Base-by-base conservation (phyloP, 1,140 invertebrate genomes). In the Bombus sylvicola region DNA sequence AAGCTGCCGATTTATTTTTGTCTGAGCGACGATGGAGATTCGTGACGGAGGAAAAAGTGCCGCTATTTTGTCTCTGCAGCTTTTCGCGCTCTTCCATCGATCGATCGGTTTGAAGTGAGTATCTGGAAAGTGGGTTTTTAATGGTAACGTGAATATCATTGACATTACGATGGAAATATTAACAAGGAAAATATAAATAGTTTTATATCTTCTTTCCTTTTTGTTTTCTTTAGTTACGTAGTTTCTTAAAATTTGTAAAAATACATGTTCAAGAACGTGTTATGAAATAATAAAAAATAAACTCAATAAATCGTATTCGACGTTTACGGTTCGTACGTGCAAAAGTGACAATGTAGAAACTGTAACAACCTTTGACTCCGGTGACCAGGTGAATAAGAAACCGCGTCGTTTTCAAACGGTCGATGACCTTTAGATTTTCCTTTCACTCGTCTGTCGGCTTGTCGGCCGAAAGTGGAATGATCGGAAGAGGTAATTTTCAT, bases 361-460 rank as follows among this genome's bases (percentile, higher is more conserved):
- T 68, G 87, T 89, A 89, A 81, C 80, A 78, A 89, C 87, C 88
- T 89, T 83, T 81, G 88, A 89, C 88, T 89, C 59, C 31, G 57
- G 31, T 68, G 78, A 75, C 84, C 62, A 72, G 59, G 66, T 83
- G 85, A 89, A 89, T 89, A 79, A 86, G 86, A 87, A 83, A 83
- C 80, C 87, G 73, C 76, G 84, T 83, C 76, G 88, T 87, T 89
- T 89, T 87, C 76, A 89, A 62, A 28, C 88, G 88, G 85, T 85
- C 89, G 85, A 81, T 47, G 88, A 89, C 89, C 88, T 90, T 89
- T 76, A 74, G 78, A 89, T 83, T 90, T 89, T 90, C 89, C 89
- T 90, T 90, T 90, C 89, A 89, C 89, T 87, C 88, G 89, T 81
- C 73, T 82, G 80, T 87, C 78, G 85, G 86, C 87, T 81, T 72